Base-by-base conservation (phyloP, 2,888 invertebrate species). In the Altica lythri region DNA sequence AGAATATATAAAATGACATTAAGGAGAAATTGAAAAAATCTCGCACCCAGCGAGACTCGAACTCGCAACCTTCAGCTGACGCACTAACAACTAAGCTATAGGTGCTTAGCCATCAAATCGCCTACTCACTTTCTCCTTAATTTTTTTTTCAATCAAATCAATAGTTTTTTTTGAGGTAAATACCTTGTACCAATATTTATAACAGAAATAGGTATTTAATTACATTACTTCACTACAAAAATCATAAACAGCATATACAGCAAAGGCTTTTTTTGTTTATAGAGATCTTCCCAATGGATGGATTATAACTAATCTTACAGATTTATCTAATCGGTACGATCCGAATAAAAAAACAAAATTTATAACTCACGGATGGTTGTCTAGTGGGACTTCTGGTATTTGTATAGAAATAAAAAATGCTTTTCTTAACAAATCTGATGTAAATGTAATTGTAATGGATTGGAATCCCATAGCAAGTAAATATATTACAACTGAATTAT, bases 311-410 rank as follows among this genome's bases (percentile, higher is more conserved):
- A 25, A 13, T 9, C 2, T 18, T n/a, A 29, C 19, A 18, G 56
- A 60, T 13, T 38, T 67, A n/a, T 14, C 35, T 8, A 53, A 57
- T 38, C 48, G 58, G 17, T 79, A 80, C 53, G 75, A 81, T 61
- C 61, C 66, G 1, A 72, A 74, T 1, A 79, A 80, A 57, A 67
- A 74, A 2, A 72, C 80, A 1, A 81, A 78, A 69, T 75, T 80
- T 9, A 53, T 83, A 9, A 81, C 82, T 2, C 84, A 84, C 60
- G 76, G 76, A 14, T 84, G 82, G 82, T 67, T 78, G 44, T 78
- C 80, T 0, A 69, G 70, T 42, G 78, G 77, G 43, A 66, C 70
- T 13, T 66, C 70, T 0, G 66, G 72, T 8, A 78, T 79, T 73
- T 63, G 80, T 30, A 72, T 77, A 30, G 57, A 65, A 17, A 78